Conservation (phyloP, 2,888 invertebrate species). For the Acronicta leporina region DNA sequence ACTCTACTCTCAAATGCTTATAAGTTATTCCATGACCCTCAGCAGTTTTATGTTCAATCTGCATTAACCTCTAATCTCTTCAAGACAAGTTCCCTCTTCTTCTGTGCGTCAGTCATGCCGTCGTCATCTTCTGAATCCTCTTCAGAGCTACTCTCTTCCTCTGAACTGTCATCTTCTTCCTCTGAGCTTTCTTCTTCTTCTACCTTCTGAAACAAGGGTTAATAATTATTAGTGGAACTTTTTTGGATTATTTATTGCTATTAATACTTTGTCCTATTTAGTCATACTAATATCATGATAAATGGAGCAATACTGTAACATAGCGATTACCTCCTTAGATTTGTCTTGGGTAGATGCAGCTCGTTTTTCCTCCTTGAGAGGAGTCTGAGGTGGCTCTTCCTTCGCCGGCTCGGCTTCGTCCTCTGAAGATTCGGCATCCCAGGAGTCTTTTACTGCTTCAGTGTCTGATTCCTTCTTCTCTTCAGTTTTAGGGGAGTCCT, state of each 20-base stretch:
- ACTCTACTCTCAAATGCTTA: no score
- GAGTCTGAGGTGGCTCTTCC: slow-evolving; percentile 61
- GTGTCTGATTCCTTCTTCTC: slow-evolving; percentile 81
- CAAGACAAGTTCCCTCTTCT: slow-evolving; percentile 92
- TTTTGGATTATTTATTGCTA: no score
- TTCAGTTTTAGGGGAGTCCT: slow-evolving; percentile 68
- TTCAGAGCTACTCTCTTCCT: slow-evolving; percentile 87
- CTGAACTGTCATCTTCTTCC: slow-evolving; percentile 83
- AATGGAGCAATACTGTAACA: no score
- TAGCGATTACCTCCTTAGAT: slow-evolving; percentile 43
- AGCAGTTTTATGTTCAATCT: no score
- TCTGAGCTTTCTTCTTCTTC: slow-evolving; percentile 83
- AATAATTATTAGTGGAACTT: no score
- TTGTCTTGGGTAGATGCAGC: slow-evolving; percentile 59
- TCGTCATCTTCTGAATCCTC: slow-evolving; percentile 91
- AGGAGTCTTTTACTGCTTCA: slow-evolving; percentile 93
- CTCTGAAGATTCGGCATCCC: slow-evolving; percentile 94
- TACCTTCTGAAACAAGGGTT: slow-evolving; percentile 71
- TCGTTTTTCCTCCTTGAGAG: slow-evolving; percentile 66
- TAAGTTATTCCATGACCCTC: no score
- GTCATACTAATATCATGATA: no score
- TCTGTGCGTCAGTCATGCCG: slow-evolving; percentile 93
- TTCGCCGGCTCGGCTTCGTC: slow-evolving; percentile 77
- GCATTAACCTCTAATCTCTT: slow-evolving; percentile 90
- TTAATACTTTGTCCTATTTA: no score